A percentile compares a stretch with the other conserved stretches of the same genome.
These are phyloP conservation scores for Aphodius granarius DNA, from an alignment of 2,888 invertebrate genomes.

Conservation along the genomic window DNA sequence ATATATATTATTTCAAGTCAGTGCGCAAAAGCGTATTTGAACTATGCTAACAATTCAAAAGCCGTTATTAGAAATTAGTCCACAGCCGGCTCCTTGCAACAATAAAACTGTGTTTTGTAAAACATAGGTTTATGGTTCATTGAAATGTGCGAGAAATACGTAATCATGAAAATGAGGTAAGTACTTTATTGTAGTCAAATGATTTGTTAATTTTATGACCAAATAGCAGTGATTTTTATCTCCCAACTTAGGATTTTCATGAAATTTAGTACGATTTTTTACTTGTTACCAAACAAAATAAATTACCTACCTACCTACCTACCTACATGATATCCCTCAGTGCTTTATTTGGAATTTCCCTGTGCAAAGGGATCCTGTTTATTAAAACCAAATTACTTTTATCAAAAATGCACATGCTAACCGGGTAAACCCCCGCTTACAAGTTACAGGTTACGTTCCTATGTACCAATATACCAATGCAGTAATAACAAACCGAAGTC, in stretches of 20 bases:
- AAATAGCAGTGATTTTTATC: no score
- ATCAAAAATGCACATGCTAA: neutral
- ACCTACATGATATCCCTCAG: no score
- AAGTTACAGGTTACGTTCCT: neutral
- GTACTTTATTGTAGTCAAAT: neutral
- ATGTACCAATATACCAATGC: neutral
- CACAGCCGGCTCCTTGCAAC: neutral
- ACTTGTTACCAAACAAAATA: no score
- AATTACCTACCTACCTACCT: no score
- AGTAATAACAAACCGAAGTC: no score
- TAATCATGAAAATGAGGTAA: neutral
- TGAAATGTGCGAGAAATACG: neutral
- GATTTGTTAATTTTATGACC: neutral
- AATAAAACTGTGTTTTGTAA: neutral
- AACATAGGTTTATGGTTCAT: neutral
- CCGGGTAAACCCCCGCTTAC: neutral
- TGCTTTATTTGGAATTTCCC: no score
- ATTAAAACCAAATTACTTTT: neutral
- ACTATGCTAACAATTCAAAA: neutral
- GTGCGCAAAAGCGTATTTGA: neutral
- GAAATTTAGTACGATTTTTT: no score
- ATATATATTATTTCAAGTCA: neutral
- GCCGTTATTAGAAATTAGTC: neutral
- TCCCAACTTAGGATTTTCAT: no score
- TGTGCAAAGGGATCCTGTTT: neutral